Base-by-base conservation (phyloP, 2,888 invertebrate genomes). In the Prenolepis imparis region DNA sequence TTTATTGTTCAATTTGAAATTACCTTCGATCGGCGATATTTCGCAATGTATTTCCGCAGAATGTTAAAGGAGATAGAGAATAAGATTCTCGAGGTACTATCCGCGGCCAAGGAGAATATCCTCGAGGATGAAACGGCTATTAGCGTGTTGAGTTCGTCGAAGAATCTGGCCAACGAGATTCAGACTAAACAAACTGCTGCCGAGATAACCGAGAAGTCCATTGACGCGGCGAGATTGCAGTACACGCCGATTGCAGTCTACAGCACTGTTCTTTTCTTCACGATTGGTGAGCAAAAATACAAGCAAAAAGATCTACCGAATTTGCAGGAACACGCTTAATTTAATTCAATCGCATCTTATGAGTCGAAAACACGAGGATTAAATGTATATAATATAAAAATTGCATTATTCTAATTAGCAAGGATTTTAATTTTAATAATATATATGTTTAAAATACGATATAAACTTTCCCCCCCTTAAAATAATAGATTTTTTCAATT, bases 111-210 rank as follows among this genome's bases (percentile, higher is more conserved):
- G 89, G 97, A 97, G 75, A 98, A 97, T 93, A 98, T 98, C 90
- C 95, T 99, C 78, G 99, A 99, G 95, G 98, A 99, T 94, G 98
- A 99, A 95, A 98, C 97, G 18, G 98, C 98, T 44, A 98, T 99
- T 15, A 95, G 95, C 94, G 93, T 98, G 89, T 95, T 99, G 70
- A 98, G 98, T 93, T 98, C 98, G 0, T 98, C 99, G 0, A 99
- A 99, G 95, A 96, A 96, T 15, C 96, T 98, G 73, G 97, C 98
- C 0, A 98, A 98, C 95, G 99, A 99, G 93, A 99, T 99, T 83
- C 97, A 97, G 90, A 97, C 98, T 88, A 99, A 99, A 94, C 99
- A 99, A 95, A 97, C 97, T 83, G 96, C 97, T 18, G 98, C 99
- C 0, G 98, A 97, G 95, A 96, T 97, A 67, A 99, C 99, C 0